Evolutionary conservation across 2,113 vertebrate species (phyloP).

Genomic region (Gymnarchus niloticus): DNA sequence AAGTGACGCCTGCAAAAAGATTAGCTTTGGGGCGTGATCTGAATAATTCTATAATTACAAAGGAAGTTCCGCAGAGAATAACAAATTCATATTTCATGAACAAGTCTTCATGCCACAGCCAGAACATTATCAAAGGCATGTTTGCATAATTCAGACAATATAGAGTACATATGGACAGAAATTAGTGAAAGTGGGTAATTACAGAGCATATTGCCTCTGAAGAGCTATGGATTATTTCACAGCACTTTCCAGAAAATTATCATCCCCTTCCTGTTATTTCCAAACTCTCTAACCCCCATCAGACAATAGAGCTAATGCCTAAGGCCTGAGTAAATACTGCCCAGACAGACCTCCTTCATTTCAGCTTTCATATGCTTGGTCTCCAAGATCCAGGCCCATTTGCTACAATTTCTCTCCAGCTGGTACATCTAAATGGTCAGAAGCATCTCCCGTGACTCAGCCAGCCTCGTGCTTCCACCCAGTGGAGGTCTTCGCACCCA

Average conservation of each 20-base stretch:
- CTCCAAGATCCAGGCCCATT: not conserved
- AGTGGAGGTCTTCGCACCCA: no score
- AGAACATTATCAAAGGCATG: not conserved
- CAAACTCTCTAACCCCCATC: not conserved
- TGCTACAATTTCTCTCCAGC: not conserved
- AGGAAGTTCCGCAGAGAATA: constrained; percentile 15
- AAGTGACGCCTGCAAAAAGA: constrained; percentile 8
- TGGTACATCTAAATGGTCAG: no score
- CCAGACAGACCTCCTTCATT: not conserved
- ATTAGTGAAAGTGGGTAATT: constrained; percentile 1
- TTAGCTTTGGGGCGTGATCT: constrained; percentile 25
- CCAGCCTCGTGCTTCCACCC: no score
- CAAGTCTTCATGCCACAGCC: not conserved
- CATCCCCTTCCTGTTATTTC: not conserved
- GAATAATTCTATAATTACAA: constrained; percentile 25
- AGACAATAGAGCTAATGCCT: not conserved
- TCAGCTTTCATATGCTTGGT: not conserved
- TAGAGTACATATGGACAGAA: constrained; percentile 7
- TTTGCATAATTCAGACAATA: constrained; percentile 9
- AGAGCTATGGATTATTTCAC: not conserved
- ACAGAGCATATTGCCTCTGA: not conserved
- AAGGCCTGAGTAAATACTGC: not conserved
- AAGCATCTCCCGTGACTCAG: no score
- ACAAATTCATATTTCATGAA: constrained; percentile 20
- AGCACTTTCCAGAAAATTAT: not conserved